Base-by-base conservation (phyloP, 1,140 invertebrate genomes). In the Brachystomella parvula region DNA sequence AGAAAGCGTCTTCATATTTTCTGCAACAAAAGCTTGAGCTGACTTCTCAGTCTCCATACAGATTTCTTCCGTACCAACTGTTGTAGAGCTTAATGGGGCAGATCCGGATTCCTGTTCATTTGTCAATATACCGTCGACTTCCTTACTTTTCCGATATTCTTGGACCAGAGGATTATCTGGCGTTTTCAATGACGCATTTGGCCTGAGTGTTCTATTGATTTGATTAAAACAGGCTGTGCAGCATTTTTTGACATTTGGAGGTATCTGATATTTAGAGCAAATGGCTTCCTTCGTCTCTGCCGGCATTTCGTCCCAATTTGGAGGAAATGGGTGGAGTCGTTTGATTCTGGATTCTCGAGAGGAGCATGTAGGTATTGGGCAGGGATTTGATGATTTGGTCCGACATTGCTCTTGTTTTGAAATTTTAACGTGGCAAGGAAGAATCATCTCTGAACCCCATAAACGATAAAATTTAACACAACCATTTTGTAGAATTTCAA, bases 221-320 rank as follows among this genome's bases (percentile, higher is more conserved):
- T 93, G 84, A 77, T 93, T 96, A 78, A 94, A 92, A 78, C 94
- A 98, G 0, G 90, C 89, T 24, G 94, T 89, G 76, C 94, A 98
- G 76, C 93, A 96, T 76, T 94, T 94, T 35, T 86, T 89, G 3
- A 90, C 84, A 59, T 89, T 89, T 64, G 84, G 84, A 21, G 92
- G 89, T 75, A 96, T 89, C 80, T 94, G 89, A 76, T 96, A 88
- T 78, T 96, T 94, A 62, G 85, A 84, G 68, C 91, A 83, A 49
- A 96, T 85, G 0, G 89, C 85, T 69, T 90, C 88, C 64, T 88
- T 87, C 19, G 88, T 76, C 44, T 92, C 88, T 0, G 82, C 71
- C 0, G 89, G 79, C 28, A 96, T 75, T 65, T 96, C 92, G 58
- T 86, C 82, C 85, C 92, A 89, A 67, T 90, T 87, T 28, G 87